Evolutionary conservation across 2,113 vertebrate species (phyloP).

Genomic region (Eptesicus fuscus): DNA sequence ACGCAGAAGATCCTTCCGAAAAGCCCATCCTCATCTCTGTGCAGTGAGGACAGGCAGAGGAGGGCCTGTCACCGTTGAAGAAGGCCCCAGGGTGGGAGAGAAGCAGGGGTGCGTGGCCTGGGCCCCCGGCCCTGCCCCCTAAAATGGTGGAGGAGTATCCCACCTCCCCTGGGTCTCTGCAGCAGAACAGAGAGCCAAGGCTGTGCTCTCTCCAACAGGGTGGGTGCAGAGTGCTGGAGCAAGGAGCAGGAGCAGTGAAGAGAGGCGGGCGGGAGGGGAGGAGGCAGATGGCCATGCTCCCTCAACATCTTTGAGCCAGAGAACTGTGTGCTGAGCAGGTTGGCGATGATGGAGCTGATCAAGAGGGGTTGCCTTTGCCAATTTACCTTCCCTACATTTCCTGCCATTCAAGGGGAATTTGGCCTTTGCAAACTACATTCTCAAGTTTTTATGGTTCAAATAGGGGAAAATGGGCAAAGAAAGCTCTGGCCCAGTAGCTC

Average conservation of each 20-base stretch:
- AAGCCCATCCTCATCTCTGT: background rate
- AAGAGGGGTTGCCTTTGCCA: background rate
- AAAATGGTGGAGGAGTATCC: background rate
- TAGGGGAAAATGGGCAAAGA: background rate
- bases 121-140: background rate
- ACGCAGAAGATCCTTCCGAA: background rate
- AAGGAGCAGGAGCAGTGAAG: background rate
- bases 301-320: background rate
- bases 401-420: background rate
- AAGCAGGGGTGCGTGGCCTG: background rate
- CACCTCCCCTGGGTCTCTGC: background rate
- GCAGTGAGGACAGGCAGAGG: background rate
- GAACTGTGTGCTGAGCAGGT: background rate
- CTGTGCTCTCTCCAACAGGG: background rate
- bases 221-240: background rate
- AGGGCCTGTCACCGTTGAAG: background rate
- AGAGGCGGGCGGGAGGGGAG: fast-evolving
- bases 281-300: background rate
- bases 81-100: background rate
- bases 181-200: background rate
- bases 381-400: background rate
- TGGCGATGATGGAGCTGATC: background rate
- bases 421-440: background rate
- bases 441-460: background rate
- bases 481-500: background rate